phyloP scores from a whole-genome alignment of 2,113 vertebrate genomes.

The Myodes glareolus region DNA sequence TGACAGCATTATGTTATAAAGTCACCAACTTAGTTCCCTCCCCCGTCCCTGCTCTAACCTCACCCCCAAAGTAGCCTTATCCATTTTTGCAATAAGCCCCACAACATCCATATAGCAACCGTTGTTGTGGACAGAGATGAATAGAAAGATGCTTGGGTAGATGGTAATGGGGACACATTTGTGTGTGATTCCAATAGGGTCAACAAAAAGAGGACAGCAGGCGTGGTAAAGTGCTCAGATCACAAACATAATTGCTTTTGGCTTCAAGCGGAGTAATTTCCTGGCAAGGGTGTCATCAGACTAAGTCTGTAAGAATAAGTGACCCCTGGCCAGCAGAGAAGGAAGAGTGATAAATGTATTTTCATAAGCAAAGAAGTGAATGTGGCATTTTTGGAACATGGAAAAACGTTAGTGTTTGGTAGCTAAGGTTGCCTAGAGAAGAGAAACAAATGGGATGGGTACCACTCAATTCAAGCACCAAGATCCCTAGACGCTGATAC shows the following conservation, averaged over 20 bases:
- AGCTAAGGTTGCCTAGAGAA: background rate
- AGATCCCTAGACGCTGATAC: background rate
- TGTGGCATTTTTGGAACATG: background rate
- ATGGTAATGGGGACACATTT: background rate
- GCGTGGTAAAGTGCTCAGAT: background rate
- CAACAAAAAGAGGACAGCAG: background rate
- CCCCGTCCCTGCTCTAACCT: background rate
- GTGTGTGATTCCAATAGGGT: background rate
- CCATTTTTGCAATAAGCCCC: background rate
- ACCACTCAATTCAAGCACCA: background rate
- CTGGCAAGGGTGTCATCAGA: background rate
- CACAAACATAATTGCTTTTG: background rate
- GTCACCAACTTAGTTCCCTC: background rate
- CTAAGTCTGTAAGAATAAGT: background rate
- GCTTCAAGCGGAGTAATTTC: background rate
- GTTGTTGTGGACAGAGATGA: background rate
- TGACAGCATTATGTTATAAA: background rate
- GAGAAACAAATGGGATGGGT: background rate
- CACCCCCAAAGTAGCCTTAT: background rate
- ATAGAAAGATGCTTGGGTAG: background rate
- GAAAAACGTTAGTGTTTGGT: background rate
- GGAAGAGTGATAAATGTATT: background rate
- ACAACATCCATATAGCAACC: background rate
- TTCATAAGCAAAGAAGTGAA: background rate
- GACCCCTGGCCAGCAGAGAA: background rate